phyloP scores from a whole-genome alignment of 2,888 invertebrate genomes.

The Parascotia fuliginaria region DNA sequence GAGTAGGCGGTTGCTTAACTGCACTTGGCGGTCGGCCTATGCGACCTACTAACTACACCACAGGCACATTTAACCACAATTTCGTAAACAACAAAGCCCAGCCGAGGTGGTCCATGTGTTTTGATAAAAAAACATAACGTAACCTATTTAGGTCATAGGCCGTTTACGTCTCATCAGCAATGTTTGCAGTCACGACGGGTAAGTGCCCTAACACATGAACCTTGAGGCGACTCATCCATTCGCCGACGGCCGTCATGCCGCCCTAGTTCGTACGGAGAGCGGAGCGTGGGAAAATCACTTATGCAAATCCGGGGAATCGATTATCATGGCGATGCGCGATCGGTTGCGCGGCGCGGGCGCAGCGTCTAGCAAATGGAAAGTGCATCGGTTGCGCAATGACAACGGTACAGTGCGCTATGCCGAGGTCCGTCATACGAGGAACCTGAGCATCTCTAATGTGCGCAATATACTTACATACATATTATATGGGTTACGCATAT shows the following conservation, averaged over 20 bases:
- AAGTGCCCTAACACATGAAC: constrained; percentile 51
- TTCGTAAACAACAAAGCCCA: constrained; percentile 1
- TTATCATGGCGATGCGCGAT: constrained; percentile 62
- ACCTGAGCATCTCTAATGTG: constrained; percentile 30
- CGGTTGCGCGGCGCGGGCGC: constrained; percentile 48
- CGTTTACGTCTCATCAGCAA: background rate
- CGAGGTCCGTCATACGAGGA: constrained; percentile 13
- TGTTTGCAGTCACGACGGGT: constrained; percentile 12
- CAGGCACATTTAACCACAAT: constrained; percentile 3
- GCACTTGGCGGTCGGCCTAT: constrained; percentile 10
- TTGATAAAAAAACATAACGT: background rate
- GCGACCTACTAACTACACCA: constrained; percentile 7
- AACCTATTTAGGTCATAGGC: constrained; percentile 7
- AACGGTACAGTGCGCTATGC: constrained; percentile 45
- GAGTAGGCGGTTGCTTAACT: constrained; percentile 33
- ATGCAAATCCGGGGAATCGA: constrained; percentile 80
- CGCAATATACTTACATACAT: background rate
- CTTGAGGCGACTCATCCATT: constrained; percentile 74
- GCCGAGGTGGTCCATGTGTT: background rate
- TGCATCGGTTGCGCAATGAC: constrained; percentile 72
- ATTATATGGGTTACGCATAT: background rate
- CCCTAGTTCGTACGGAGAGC: constrained; percentile 70
- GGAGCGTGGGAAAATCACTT: constrained; percentile 80
- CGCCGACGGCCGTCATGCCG: constrained; percentile 69
- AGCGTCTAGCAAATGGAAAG: constrained; percentile 70